Evolutionary conservation across 1,140 invertebrate genomes (phyloP).

Genomic region (Notospermus geniculatus): DNA sequence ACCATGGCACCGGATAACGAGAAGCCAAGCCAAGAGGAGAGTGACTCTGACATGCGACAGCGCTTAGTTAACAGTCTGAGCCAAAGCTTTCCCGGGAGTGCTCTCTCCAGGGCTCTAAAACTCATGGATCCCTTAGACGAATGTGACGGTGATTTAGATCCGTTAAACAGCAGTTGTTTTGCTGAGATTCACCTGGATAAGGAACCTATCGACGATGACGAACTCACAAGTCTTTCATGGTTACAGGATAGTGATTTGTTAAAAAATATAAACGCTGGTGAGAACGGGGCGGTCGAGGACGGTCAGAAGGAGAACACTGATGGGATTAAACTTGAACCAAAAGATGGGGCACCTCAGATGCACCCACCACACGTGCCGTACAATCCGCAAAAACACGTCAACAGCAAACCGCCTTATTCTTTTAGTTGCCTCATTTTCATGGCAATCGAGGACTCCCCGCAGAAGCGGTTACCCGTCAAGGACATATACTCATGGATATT

Average conservation of each 20-base stretch:
- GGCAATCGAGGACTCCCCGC: slow-evolving; percentile 89
- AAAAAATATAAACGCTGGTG: slow-evolving; percentile 59
- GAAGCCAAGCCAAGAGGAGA: slow-evolving; percentile 35
- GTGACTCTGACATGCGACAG: slow-evolving; percentile 49
- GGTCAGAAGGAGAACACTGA: slow-evolving; percentile 43
- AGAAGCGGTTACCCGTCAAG: slow-evolving; percentile 87
- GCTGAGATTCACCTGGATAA: slow-evolving; percentile 50
- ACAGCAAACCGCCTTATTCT: slow-evolving; percentile 90
- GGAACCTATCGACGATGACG: slow-evolving; percentile 66
- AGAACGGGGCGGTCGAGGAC: slow-evolving; percentile 35
- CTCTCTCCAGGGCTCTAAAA: slow-evolving; percentile 48
- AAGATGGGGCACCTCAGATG: slow-evolving; percentile 30
- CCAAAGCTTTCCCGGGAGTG: slow-evolving; percentile 51
- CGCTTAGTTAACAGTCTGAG: slow-evolving; percentile 51
- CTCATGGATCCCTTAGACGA: slow-evolving; percentile 40
- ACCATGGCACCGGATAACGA: slow-evolving; percentile 25
- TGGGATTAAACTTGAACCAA: slow-evolving; percentile 20
- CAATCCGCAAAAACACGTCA: slow-evolving; percentile 69
- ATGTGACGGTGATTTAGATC: slow-evolving; percentile 36
- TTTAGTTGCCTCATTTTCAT: slow-evolving; percentile 96
- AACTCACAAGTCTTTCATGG: slow-evolving; percentile 86
- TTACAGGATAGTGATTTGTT: slow-evolving; percentile 86
- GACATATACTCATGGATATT: slow-evolving; percentile 57
- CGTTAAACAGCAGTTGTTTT: slow-evolving; percentile 51
- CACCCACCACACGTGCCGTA: slow-evolving; percentile 53